A percentile compares a stretch with the other conserved stretches of the same genome.
phyloP scores from a whole-genome alignment of 2,113 vertebrate species.

The Otus sunia region DNA sequence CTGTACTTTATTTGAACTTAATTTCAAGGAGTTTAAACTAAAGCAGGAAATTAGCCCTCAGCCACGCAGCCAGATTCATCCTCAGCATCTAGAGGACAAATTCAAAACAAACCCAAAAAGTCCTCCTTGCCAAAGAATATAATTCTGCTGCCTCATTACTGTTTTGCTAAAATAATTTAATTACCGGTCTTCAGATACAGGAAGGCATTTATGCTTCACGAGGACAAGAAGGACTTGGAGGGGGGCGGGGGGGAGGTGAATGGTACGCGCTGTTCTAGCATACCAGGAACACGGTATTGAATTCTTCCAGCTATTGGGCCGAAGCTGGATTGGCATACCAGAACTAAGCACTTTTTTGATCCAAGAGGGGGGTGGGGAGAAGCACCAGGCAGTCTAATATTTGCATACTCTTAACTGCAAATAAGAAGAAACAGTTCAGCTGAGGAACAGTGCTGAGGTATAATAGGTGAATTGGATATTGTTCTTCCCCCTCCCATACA shows the following conservation, averaged over 20 bases:
- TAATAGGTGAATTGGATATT: background rate
- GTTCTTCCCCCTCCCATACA: background rate
- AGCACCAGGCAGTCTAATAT: background rate
- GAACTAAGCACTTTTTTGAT: background rate
- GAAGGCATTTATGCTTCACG: constrained; percentile 70
- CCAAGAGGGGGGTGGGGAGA: background rate
- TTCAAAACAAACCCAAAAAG: background rate
- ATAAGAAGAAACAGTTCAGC: background rate
- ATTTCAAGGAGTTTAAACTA: constrained; percentile 56
- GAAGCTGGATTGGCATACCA: constrained; percentile 37
- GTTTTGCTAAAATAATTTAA: constrained; percentile 71
- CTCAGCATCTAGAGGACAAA: constrained; percentile 44
- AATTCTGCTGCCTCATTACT: constrained; percentile 73
- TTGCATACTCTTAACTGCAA: background rate
- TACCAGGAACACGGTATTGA: constrained; percentile 41
- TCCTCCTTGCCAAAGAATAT: constrained; percentile 63
- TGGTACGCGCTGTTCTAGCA: constrained; percentile 64
- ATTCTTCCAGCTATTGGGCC: constrained; percentile 15
- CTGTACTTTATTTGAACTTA: constrained; percentile 43
- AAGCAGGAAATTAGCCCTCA: constrained; percentile 58
- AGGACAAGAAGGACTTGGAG: constrained; percentile 19
- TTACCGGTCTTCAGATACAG: constrained; percentile 68
- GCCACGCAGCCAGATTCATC: constrained; percentile 51
- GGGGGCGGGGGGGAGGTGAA: background rate
- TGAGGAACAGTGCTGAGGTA: background rate